Evolutionary conservation across 2,113 vertebrate species (phyloP).

Genomic region (Pelecanus crispus): DNA sequence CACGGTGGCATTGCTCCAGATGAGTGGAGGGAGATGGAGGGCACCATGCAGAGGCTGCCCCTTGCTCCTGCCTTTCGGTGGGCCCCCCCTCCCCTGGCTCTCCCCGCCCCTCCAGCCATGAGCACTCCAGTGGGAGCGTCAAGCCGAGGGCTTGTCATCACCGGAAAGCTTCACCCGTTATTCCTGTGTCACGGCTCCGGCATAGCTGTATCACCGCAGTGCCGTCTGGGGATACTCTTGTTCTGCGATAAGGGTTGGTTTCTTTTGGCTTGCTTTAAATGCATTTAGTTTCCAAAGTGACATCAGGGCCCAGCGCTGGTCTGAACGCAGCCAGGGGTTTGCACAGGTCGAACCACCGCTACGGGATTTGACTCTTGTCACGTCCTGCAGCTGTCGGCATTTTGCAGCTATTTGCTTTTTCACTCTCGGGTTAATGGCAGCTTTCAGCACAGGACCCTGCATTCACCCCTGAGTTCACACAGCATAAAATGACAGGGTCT

Average conservation of each 20-base stretch:
- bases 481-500: background rate
- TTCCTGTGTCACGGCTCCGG: background rate
- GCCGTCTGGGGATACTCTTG: background rate
- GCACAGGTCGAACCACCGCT: fast-evolving
- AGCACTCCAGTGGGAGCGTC: background rate
- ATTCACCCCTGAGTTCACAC: background rate
- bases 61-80: background rate
- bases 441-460: background rate
- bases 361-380: background rate
- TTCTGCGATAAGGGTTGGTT: background rate
- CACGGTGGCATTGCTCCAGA: fast-evolving
- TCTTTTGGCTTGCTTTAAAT: background rate
- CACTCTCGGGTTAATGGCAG: background rate
- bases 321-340: background rate
- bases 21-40: background rate
- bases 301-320: fast-evolving
- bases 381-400: fast-evolving
- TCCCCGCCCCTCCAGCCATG: background rate
- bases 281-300: background rate
- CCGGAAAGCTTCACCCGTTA: background rate
- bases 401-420: background rate
- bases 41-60: background rate
- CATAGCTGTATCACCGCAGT: fast-evolving
- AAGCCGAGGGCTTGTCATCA: background rate
- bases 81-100: background rate